Base-by-base conservation (phyloP, 2,888 invertebrate genomes). In the Hipparchia sbordonii region DNA sequence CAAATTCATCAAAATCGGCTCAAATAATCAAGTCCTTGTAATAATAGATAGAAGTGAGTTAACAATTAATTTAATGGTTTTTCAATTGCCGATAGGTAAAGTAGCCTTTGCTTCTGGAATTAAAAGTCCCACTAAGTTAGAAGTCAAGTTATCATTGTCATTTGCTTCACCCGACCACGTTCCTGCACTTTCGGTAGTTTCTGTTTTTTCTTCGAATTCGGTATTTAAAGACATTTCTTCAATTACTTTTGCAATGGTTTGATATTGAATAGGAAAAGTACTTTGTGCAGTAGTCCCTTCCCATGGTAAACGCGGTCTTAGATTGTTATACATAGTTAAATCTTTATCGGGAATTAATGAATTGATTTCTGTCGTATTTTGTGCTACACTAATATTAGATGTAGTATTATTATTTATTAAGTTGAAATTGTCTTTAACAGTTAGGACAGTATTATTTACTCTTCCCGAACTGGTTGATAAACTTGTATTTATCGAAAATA, bases 81-180 rank as follows among this genome's bases (percentile, higher is more conserved):
- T 66, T 54, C 66, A 66, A 62, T 67, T 61, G 7, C 65, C 70
- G 48, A 54, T 23, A 48, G 73, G 51, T n/a, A 70, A 13, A 1
- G 61, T 66, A 6, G 70, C 62, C 7, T 57, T 70, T 46, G 67
- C 70, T 39, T 73, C 70, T 56, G 66, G 70, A 57, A 73, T 67
- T 33, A 73, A 57, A 9, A 70, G 54, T 13, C 70, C 67, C 9
- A 67, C 56, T 10, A 73, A 33, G 6, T 48, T 70, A 1, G 33
- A 33, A 2, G 65, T 13, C 8, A 62, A 46, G 23, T 63, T 51
- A n/a, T 6, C 23, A 10, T 23, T 48, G 6, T 39, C 6, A 9
- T 56, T 39, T 8, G 9, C n/a, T 45, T 54, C 54, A 39, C 33
- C 9, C 33, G 12, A 33, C 5, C n/a, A 9, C 13, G 13, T 39